phyloP scores from a whole-genome alignment of 2,113 vertebrate species.

The Dasyornis broadbenti region DNA sequence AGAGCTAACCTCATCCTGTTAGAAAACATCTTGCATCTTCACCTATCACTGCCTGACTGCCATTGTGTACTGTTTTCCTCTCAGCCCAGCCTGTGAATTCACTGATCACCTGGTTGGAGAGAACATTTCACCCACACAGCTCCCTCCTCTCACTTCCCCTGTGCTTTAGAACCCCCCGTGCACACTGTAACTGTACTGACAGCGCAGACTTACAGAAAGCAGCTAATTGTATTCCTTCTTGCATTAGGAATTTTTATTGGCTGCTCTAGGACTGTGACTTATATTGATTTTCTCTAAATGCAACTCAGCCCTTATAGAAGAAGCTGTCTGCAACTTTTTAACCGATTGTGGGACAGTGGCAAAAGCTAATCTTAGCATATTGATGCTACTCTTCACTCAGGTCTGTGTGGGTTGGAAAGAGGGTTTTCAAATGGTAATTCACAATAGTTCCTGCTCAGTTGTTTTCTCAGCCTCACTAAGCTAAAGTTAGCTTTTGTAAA shows the following conservation, averaged over 20 bases:
- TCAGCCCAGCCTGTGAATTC: background rate
- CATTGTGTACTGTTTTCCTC: background rate
- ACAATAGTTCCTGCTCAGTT: background rate
- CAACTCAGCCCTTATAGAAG: background rate
- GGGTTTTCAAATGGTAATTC: background rate
- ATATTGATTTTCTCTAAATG: background rate
- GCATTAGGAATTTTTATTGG: background rate
- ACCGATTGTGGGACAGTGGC: background rate
- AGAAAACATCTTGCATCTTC: background rate
- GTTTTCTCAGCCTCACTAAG: background rate
- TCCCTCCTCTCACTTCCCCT: conserved; percentile 33
- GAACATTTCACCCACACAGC: conserved; percentile 28
- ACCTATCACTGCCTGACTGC: background rate
- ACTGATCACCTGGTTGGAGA: background rate
- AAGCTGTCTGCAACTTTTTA: background rate
- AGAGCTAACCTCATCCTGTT: conserved; percentile 68
- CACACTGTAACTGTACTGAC: background rate
- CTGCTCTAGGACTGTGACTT: background rate
- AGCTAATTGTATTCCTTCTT: background rate
- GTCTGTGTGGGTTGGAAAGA: background rate
- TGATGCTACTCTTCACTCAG: background rate
- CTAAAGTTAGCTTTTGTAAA: background rate
- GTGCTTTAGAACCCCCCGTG: background rate
- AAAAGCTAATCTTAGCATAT: background rate
- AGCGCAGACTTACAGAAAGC: background rate